These are phyloP conservation scores for Clarias gariepinus DNA, from an alignment of 2,113 vertebrate species.

Conservation along the genomic window DNA sequence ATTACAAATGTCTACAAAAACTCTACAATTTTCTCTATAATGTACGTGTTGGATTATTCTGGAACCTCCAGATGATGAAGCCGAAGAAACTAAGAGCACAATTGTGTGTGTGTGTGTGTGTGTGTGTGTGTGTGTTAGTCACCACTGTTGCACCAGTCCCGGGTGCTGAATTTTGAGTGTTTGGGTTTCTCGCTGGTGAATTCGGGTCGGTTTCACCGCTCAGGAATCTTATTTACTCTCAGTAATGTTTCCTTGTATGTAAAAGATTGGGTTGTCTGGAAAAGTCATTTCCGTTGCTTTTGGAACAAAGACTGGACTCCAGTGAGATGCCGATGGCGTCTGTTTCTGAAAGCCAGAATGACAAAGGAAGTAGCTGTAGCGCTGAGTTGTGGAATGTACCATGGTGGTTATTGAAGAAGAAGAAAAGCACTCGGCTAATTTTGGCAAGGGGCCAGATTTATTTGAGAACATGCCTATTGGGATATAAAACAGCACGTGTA, in stretches of 20 bases:
- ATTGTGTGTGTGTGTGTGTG: not conserved
- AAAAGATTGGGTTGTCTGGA: constrained; percentile 9
- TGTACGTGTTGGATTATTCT: not conserved
- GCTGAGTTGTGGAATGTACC: not conserved
- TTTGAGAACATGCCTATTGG: not conserved
- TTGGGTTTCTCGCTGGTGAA: not conserved
- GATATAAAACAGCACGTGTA: not conserved
- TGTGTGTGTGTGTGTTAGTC: not conserved
- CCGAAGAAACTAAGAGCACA: not conserved
- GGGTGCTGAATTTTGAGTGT: not conserved
- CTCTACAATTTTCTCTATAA: not conserved
- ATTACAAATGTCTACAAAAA: too few species aligned
- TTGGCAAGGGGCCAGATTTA: not conserved
- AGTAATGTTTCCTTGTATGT: constrained; percentile 3
- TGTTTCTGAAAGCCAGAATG: not conserved
- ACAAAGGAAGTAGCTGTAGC: not conserved
- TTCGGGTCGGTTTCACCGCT: not conserved
- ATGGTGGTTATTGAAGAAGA: not conserved
- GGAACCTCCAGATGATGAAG: not conserved
- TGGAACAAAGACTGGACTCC: constrained; percentile 9
- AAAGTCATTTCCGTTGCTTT: constrained; percentile 1
- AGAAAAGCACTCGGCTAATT: not conserved
- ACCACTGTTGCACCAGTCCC: not conserved
- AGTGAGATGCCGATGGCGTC: not conserved
- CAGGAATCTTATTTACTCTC: constrained; percentile 9